Conservation (phyloP, 2,888 invertebrate genomes). For the Chrysomela aeneicollis region DNA sequence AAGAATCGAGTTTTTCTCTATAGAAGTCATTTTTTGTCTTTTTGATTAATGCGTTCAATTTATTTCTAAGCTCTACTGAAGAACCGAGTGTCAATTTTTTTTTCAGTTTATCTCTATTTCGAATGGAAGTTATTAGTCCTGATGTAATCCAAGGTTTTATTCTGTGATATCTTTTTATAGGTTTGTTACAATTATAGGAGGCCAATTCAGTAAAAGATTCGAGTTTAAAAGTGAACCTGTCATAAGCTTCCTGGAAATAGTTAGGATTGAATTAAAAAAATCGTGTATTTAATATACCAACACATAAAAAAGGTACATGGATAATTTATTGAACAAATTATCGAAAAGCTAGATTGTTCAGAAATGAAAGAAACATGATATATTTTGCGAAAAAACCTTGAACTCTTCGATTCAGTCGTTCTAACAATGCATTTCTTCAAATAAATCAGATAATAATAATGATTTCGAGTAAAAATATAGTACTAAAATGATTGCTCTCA, state of each 20-base stretch:
- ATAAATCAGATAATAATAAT: no score
- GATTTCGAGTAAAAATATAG: no score
- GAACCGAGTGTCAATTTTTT: neutral
- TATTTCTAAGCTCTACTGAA: neutral
- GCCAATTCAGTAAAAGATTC: neutral
- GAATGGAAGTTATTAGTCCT: neutral
- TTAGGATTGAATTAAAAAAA: no score
- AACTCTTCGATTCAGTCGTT: no score
- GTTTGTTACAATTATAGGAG: neutral
- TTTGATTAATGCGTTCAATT: neutral
- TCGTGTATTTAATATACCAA: no score
- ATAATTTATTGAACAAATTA: no score
- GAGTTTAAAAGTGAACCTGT: neutral
- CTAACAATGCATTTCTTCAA: no score
- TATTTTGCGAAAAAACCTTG: no score
- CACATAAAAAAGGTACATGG: no score
- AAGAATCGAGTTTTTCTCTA: neutral
- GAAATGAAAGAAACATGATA: no score
- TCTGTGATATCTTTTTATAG: conserved; percentile 1
- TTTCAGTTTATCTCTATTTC: neutral
- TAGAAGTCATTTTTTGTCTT: neutral
- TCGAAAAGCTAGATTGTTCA: no score
- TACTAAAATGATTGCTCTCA: no score
- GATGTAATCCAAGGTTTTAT: neutral
- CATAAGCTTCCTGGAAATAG: neutral